Percentiles rank a stretch among this genome's conserved stretches.
These are phyloP conservation scores for Hemitrygon akajei DNA, from an alignment of 2,797 vertebrate species.

Conservation along the genomic window DNA sequence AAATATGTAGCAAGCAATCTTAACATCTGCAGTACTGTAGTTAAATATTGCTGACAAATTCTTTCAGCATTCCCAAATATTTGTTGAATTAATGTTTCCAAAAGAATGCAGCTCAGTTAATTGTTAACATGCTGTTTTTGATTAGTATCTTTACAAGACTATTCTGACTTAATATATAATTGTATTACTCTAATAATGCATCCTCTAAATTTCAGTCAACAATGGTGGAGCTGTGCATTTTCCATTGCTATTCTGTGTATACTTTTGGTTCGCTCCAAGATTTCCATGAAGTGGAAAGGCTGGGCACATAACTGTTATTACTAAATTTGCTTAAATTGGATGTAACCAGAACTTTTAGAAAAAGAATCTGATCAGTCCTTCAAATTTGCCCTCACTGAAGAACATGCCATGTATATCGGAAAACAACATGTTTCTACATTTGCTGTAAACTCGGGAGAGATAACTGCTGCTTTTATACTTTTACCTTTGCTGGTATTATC, in stretches of 20 bases:
- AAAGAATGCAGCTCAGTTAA: neutral
- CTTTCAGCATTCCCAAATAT: neutral
- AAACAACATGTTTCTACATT: neutral
- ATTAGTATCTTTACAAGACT: neutral
- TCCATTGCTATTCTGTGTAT: neutral
- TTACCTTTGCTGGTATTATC: neutral
- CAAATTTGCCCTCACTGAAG: neutral
- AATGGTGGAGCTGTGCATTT: neutral
- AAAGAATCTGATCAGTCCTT: neutral
- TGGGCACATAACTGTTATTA: neutral
- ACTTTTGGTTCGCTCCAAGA: neutral
- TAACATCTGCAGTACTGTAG: neutral
- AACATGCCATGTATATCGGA: too few species aligned
- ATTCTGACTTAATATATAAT: too few species aligned
- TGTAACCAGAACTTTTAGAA: neutral
- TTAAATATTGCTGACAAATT: neutral
- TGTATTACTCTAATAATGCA: neutral
- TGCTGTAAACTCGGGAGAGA: neutral
- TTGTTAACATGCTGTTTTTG: neutral
- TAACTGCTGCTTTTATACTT: neutral
- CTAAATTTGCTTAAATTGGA: neutral
- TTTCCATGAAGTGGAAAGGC: neutral
- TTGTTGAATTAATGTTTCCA: conserved; percentile 1
- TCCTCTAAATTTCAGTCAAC: neutral
- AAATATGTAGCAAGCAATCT: neutral